Percentiles rank a stretch among this genome's conserved stretches.
These are phyloP conservation scores for Drosophila melanica DNA, from an alignment of 1,140 invertebrate species.

Conservation along the genomic window DNA sequence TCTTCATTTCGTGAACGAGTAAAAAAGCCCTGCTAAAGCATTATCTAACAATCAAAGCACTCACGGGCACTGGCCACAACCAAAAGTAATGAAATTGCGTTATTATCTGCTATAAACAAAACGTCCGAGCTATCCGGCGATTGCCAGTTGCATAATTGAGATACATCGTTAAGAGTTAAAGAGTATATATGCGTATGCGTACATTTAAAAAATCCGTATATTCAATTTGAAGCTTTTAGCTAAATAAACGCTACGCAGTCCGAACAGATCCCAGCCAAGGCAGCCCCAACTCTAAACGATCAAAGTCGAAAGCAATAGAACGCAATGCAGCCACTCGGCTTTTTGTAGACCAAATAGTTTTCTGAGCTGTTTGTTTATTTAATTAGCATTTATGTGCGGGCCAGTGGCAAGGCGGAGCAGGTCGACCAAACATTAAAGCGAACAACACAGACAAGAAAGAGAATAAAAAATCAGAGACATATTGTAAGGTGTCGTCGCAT, in stretches of 20 bases:
- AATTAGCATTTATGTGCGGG: conserved; percentile 60
- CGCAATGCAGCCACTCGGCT: conserved; percentile 17
- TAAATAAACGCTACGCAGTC: conserved; percentile 32
- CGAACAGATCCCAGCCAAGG: background rate
- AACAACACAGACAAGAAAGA: conserved; percentile 7
- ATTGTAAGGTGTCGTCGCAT: background rate
- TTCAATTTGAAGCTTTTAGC: conserved; percentile 14
- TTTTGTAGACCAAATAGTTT: conserved; percentile 71
- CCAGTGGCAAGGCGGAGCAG: background rate
- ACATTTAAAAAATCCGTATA: background rate
- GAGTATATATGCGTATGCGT: conserved; percentile 21
- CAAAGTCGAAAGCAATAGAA: conserved; percentile 6
- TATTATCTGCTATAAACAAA: conserved; percentile 46
- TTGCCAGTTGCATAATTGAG: conserved; percentile 44
- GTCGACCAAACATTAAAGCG: conserved; percentile 18
- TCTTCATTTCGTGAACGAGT: too few relatives aligned
- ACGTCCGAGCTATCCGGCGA: conserved; percentile 13
- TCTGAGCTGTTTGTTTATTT: conserved; percentile 74
- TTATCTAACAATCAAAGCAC: background rate
- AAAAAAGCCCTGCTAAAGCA: background rate
- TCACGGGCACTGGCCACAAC: background rate
- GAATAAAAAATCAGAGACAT: conserved; percentile 1
- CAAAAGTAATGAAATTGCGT: conserved; percentile 22
- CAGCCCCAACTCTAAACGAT: conserved; percentile 18
- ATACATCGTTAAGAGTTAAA: conserved; percentile 21